Evolutionary conservation across 2,797 vertebrate genomes (phyloP), one percentile per base, ranked within the genome.

Genomic region (Sebastes diploproa): DNA sequence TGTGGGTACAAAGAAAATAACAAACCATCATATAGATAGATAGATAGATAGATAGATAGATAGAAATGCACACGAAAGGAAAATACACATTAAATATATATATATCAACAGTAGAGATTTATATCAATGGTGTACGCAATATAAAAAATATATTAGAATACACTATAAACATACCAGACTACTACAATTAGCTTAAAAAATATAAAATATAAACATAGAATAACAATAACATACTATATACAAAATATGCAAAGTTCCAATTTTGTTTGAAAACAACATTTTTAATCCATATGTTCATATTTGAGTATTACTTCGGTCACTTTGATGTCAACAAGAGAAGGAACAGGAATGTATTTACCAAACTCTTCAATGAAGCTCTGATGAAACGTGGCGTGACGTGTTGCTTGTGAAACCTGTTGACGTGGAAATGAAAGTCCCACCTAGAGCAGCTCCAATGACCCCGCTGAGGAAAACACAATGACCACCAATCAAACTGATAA

Each of bases 351-450:
- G 10, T 22, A 22, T 22, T 54, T 22, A 54, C 52, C 52, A 22
- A 10, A 22, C 52, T n/a, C 50, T 22, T 54, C 52, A 22, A 10
- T 22, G 4, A 60, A 58, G 65, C 30, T 72, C 63, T 29, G 38
- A 23, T 56, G 23, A 86, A 92, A 91, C 84, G 14, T 16, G n/a
- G 70, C 63, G 29, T 77, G 62, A 78, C 20, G 2, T 56, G 86
- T 82, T 77, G 46, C 59, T 88, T 90, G 78, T 25, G 66, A 83
- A 94, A 92, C 34, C 61, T 86, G 77, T 52, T 92, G 80, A 91
- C 71, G 82, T 90, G 84, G 78, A 72, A 23, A 60, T 36, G 5
- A 23, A 30, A 0, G 27, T 46, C 66, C 38, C 72, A 50, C 61
- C 59, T 54, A 29, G 63, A 82, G 52, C 36, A 11, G 20, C 75